These are phyloP conservation scores for Aurelia sp. DNA, from an alignment of 30 jellyfish, hydroid and myxozoan genomes.

Conservation along the genomic window DNA sequence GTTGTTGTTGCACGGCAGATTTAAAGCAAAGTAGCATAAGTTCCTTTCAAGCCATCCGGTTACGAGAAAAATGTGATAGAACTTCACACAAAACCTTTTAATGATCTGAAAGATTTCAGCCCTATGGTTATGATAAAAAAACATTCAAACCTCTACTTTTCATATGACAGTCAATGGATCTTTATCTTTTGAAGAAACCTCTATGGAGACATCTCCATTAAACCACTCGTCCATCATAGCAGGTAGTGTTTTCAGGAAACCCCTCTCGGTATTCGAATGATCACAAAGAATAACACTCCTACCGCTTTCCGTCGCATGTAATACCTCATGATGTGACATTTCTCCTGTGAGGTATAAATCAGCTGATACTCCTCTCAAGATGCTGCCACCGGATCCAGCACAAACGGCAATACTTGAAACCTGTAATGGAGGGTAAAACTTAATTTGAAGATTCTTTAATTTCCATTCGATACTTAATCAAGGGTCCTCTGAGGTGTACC, in stretches of 20 bases:
- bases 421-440: slow-evolving; percentile 25
- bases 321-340: slow-evolving; percentile 95
- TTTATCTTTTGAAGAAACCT: slow-evolving; percentile 70
- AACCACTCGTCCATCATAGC: slow-evolving; percentile 40
- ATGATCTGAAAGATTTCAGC: too few species aligned
- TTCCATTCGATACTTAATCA: neutral
- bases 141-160: neutral
- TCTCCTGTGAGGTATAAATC: slow-evolving; percentile 95
- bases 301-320: slow-evolving; percentile 88
- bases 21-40: too few species aligned
- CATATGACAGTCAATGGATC: slow-evolving; percentile 86
- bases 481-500: neutral
- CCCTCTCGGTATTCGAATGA: slow-evolving; percentile 96
- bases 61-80: too few species aligned
- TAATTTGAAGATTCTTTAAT: neutral
- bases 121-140: too few species aligned
- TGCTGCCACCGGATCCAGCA: slow-evolving; percentile 99
- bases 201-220: slow-evolving; percentile 51
- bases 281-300: slow-evolving; percentile 87
- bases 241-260: slow-evolving; percentile 61
- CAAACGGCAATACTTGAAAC: slow-evolving; percentile 86
- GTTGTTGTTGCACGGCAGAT: too few species aligned
- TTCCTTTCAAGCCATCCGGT: too few species aligned
- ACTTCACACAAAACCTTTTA: too few species aligned
- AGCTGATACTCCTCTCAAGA: slow-evolving; percentile 82